Conservation (phyloP, 2,797 vertebrate genomes). For the Sebastes steindachneri region DNA sequence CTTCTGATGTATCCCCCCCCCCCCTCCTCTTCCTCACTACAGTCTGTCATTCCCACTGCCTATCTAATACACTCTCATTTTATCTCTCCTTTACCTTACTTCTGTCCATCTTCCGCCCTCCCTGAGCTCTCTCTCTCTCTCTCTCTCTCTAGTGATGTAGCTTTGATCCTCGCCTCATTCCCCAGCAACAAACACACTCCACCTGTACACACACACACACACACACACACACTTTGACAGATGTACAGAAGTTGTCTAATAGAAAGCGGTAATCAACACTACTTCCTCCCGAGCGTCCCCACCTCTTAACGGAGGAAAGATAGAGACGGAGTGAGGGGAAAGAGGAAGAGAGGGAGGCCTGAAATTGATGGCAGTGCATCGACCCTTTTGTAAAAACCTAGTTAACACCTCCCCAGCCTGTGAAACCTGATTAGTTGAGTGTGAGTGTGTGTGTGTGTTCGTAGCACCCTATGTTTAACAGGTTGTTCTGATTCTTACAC, state of each 20-base stretch:
- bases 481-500: constrained; percentile 48
- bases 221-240: constrained; percentile 39
- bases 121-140: not conserved
- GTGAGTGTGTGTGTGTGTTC: constrained; percentile 43
- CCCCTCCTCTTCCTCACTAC: not conserved
- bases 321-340: constrained; percentile 21
- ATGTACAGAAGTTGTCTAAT: constrained; percentile 60
- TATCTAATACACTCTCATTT: constrained; percentile 46
- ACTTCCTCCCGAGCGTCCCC: constrained; percentile 49
- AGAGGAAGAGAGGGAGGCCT: constrained; percentile 32
- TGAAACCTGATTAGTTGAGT: constrained; percentile 74
- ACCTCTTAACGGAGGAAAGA: constrained; percentile 43
- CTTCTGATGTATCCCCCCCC: constrained; percentile 44
- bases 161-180: constrained; percentile 66
- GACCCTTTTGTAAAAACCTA: constrained; percentile 76
- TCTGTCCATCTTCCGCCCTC: constrained; percentile 50
- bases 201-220: constrained; percentile 7
- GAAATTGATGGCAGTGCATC: constrained; percentile 76
- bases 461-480: constrained; percentile 49
- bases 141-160: constrained; percentile 27
- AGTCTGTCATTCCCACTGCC: constrained; percentile 40
- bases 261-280: constrained; percentile 64
- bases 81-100: constrained; percentile 42
- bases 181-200: constrained; percentile 32
- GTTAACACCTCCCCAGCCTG: constrained; percentile 74